Percentiles rank a stretch among this genome's conserved stretches.
Conservation (phyloP, 1,140 invertebrate species). For the Tetramorium alpestre region DNA sequence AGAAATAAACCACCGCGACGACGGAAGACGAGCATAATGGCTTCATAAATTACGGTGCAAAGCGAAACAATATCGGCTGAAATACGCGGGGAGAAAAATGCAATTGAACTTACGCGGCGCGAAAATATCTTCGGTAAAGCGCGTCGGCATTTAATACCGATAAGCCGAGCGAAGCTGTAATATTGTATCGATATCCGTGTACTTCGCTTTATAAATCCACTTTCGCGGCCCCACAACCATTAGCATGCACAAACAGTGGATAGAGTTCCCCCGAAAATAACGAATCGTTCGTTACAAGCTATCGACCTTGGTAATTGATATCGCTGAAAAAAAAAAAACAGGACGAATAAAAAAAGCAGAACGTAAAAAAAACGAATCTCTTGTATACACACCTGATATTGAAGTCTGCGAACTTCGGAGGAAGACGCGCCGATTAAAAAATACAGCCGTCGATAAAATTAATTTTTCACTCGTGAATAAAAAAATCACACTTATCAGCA, state of each 20-base stretch:
- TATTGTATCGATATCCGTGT: constrained; percentile 34
- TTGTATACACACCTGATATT: background rate
- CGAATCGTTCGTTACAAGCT: background rate
- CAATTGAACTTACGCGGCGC: background rate
- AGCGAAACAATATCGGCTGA: constrained; percentile 12
- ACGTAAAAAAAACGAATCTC: background rate
- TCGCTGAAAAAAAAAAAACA: background rate
- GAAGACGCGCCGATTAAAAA: background rate
- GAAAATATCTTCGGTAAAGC: background rate
- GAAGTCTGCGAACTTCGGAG: background rate
- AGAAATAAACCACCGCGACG: background rate
- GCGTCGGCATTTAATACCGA: background rate
- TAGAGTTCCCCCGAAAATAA: constrained; percentile 21
- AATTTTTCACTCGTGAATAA: background rate
- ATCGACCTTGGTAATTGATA: constrained; percentile 38
- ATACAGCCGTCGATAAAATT: background rate
- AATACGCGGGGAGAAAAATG: background rate
- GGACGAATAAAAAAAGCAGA: background rate
- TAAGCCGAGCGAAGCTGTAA: background rate
- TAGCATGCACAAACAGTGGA: constrained; percentile 42
- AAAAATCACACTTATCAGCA: background rate
- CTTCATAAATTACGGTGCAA: constrained; percentile 20
- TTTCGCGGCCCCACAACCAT: background rate
- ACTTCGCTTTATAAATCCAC: constrained; percentile 16
- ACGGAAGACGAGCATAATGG: constrained; percentile 13